Evolutionary conservation across 2,888 invertebrate genomes (phyloP), one percentile per base, ranked within the genome.

Genomic region (Bugulina stolonifera): DNA sequence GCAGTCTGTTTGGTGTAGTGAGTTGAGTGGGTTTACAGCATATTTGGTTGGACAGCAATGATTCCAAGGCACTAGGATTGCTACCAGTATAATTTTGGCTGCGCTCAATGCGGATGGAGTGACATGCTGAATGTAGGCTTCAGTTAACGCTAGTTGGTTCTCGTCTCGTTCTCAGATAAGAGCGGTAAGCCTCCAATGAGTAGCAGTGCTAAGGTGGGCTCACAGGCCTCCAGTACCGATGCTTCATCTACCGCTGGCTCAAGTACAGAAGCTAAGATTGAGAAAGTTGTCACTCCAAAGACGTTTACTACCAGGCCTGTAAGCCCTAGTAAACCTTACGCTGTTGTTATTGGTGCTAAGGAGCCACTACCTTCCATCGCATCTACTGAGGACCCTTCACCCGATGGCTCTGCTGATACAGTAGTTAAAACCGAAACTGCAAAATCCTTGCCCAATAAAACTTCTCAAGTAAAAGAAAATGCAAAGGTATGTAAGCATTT

Each of bases 261-360:
- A 3, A 23, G 10, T 23, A 27, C 25, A 25, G 64, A 64, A n/a
- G 5, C 32, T 14, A 64, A 64, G 32, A 10, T 34, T 18, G 64
- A 64, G n/a, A 64, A 64, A n/a, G 32, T 32, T 14, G 32, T 10
- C 27, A 27, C 29, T 32, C 64, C 64, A 27, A 64, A 64, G 32
- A 64, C 64, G 1, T 64, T 64, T n/a, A 32, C 32, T 3, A 27
- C 64, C n/a, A 27, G 64, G 27, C 64, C 64, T 14, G 64, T 64
- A 25, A 64, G 64, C n/a, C 64, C 64, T 10, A 64, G 64, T n/a
- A 64, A 64, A n/a, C 64, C 64, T 14, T 64, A 64, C 32, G 64
- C 64, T 27, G 64, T 27, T 14, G 64, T 64, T 2, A 64, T 27
- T 18, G 64, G 64, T 64, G 64, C 64, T 5, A 64, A 64, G 64